Evolutionary conservation across 2,113 vertebrate genomes (phyloP), one percentile per base, ranked within the genome.

Genomic region (Pelodiscus sinensis): DNA sequence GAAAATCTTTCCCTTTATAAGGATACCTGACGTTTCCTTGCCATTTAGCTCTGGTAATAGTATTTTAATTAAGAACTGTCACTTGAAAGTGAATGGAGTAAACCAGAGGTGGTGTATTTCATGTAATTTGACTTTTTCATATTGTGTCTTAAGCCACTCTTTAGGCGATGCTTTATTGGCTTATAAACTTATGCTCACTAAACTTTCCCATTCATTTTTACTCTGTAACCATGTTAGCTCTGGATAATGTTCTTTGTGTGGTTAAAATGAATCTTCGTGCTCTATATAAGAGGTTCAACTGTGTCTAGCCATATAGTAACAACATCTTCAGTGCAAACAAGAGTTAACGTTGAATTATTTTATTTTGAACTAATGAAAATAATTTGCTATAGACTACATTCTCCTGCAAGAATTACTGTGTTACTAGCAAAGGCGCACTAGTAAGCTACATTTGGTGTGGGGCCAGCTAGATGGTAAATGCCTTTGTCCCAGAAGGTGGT

Each of bases 21-120:
- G 27, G 3, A 14, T 65, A 31, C 31, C 16, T 16, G 24, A 58
- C 11, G 29, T 82, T 92, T 84, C 54, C 29, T 54, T 92, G 38
- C 68, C 85, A 50, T 14, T 71, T 73, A 56, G n/a, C 44, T 93
- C 16, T 50, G 55, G 8, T 78, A 78, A 78, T 2, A 65, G n/a
- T 44, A 11, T 4, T n/a, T 50, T 54, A 81, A 56, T 52, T 31
- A 58, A 58, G 57, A 58, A 16, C 50, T 83, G 44, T 81, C 83
- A 52, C 82, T 78, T 85, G 56, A 31, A 78, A 55, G 77, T 15
- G 54, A 50, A 85, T 29, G 25, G 68, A 6, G n/a, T 57, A 16
- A 71, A 62, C 38, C 52, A 0, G 0, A 35, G 65, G 60, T 77
- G 21, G 8, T 86, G 1, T 62, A 1, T 44, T 80, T 6, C 75